Evolutionary conservation across 2,888 invertebrate genomes (phyloP), one percentile per base, ranked within the genome.

Genomic region (Helobdella robusta): DNA sequence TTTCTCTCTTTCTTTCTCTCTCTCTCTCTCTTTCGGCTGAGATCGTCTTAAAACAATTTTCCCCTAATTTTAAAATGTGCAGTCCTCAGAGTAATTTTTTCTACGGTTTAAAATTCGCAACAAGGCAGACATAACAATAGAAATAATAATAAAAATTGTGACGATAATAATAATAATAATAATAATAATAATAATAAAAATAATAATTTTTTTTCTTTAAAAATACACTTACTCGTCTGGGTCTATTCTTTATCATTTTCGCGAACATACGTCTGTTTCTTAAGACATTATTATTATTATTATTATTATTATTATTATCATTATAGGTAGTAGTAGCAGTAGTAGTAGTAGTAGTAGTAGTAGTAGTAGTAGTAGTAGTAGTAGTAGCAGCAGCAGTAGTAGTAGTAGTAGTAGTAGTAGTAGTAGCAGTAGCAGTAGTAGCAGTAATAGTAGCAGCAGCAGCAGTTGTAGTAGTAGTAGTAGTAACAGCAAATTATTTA

Each of bases 281-380:
- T n/a, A n/a, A n/a, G n/a, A n/a, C n/a, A n/a, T n/a, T n/a, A n/a
- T n/a, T n/a, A n/a, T n/a, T n/a, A n/a, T n/a, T n/a, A n/a, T n/a
- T n/a, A n/a, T n/a, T n/a, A n/a, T n/a, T n/a, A n/a, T n/a, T n/a
- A n/a, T n/a, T n/a, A n/a, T n/a, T n/a, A n/a, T n/a, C n/a, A n/a
- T n/a, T 50, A 50, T n/a, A 23, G 25, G 50, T 50, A 50, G 50
- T 50, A 50, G 50, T 50, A 50, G 50, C 25, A 50, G 50, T 50
- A 50, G 50, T 50, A 50, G 50, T 50, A 50, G 50, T 50, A 50
- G 50, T 50, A 50, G 50, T 50, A 50, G 50, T 50, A 50, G 50
- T 50, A 50, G 50, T 50, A 50, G 50, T 50, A 50, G 50, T 50
- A 50, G 50, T 50, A 50, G 50, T 50, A 50, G 50, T 50, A 50